Base-by-base conservation (phyloP, 2,113 vertebrate genomes). In the Bostrychus sinensis region DNA sequence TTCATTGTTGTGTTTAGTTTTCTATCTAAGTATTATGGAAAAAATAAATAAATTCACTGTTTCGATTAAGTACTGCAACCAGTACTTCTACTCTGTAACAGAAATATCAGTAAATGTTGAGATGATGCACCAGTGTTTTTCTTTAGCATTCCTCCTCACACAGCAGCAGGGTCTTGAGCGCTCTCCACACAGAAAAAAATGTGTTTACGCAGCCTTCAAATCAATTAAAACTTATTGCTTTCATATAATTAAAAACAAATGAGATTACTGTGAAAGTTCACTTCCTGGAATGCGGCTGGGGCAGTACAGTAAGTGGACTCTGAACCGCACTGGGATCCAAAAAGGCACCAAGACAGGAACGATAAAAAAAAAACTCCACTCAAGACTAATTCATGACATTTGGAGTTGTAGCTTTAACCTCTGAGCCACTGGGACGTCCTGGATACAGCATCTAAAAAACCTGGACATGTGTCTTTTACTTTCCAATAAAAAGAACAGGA, bases 221-320 rank as follows among this genome's bases (percentile, higher is more conserved):
- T 77, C 53, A 80, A 82, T 82, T 66, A 68, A 66, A 81, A 72
- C 53, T 66, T 55, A 71, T 38, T 62, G 30, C 62, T 58, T 45
- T 58, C n/a, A 11, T 48, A n/a, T 81, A 66, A 78, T 77, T 70
- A 71, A 81, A 83, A 85, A 78, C 66, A 85, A 84, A 80, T 62
- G 46, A 69, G 55, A 75, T 58, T 57, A 78, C 28, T 53, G 19
- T 71, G 56, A 51, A 34, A 39, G 30, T 41, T 77, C 42, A 23
- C 54, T 84, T 86, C 65, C 65, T 69, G 62, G 80, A 75, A 68
- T 78, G 58, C 50, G 53, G 30, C 13, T 19, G 46, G 61, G 54
- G 66, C 70, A 20, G 61, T 23, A 16, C 45, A 26, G 41, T 25
- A 32, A 54, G 20, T 9, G 0, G n/a, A 50, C 51, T 12, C 37